Evolutionary conservation across 2,113 vertebrate species (phyloP), one percentile per base, ranked within the genome.

Genomic region (Neolamprologus variostigma): DNA sequence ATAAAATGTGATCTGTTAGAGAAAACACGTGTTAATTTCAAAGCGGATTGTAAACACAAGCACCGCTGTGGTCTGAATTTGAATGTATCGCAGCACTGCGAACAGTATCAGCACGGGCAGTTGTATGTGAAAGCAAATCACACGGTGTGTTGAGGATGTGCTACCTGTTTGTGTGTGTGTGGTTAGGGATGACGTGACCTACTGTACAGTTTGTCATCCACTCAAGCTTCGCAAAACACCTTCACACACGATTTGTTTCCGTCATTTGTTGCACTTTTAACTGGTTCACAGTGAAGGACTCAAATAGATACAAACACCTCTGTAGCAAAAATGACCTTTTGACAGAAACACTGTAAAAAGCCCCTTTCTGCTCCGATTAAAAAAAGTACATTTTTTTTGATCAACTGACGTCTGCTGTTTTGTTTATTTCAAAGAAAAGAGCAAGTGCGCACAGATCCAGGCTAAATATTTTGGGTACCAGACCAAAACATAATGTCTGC

Each of bases 1-100:
- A 91, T 92, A 94, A 93, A 94, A 82, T 59, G 28, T 5, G 42
- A 89, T 87, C 73, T 57, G 17, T 82, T 10, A 19, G 57, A 16
- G 47, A 14, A 79, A 87, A 63, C 80, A 53, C 78, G 1, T 73
- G 91, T 42, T 14, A 5, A 17, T 55, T 59, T 76, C 33, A 54
- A 59, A 81, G 37, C 12, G 3, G 6, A 76, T 5, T n/a, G 45
- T 35, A 47, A 61, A 80, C 10, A 4, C 35, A 17, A 13, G 4
- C 42, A 26, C 50, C 4, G 0, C 7, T 28, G 53, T 9, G 23
- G 8, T 53, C 23, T 42, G 57, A 40, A 31, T 61, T 9, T 26
- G 61, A 51, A 57, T 53, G 4, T 17, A 89, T 61, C 7, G 3
- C 26, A 3, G 14, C 21, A 5, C 14, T 33, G 61, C 6, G 16